A percentile compares a stretch with the other conserved stretches of the same genome.
Evolutionary conservation across 2,888 invertebrate species (phyloP).

Genomic region (Lepidonotus clava): DNA sequence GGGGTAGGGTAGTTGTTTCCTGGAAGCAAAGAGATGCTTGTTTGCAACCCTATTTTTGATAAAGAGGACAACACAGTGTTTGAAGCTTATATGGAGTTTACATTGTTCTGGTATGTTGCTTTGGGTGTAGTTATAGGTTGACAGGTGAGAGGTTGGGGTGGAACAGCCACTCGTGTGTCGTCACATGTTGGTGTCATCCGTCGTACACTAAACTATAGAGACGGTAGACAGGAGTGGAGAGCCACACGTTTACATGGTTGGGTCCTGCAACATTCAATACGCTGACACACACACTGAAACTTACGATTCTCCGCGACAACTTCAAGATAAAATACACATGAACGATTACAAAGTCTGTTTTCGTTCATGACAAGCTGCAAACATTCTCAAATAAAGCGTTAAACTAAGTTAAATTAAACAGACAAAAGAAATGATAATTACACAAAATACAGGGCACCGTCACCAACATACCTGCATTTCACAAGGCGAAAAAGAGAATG

Average conservation of each 20-base stretch:
- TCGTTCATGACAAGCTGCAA: conserved; percentile 1
- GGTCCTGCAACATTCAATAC: conserved; percentile 3
- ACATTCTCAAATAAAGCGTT: neutral
- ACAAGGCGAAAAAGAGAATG: neutral
- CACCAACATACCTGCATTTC: neutral
- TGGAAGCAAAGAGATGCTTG: neutral
- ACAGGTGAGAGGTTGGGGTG: too few species aligned
- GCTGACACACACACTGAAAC: conserved; percentile 34
- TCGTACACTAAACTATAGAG: too few species aligned
- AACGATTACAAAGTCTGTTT: conserved; percentile 10
- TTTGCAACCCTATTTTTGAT: neutral
- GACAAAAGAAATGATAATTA: neutral
- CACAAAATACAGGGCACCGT: neutral
- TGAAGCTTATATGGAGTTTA: too few species aligned
- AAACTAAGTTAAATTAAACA: conserved; percentile 10
- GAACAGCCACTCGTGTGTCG: too few species aligned
- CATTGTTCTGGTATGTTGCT: too few species aligned
- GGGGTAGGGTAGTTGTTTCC: neutral
- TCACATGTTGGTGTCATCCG: too few species aligned
- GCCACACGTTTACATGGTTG: too few species aligned
- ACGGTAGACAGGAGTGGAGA: too few species aligned
- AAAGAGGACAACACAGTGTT: neutral
- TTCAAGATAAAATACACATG: conserved; percentile 43
- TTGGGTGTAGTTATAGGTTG: too few species aligned
- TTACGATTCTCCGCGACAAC: conserved; percentile 52